These are phyloP conservation scores for Rhizoglyphus robini DNA, from an alignment of 1,140 invertebrate species.

Conservation along the genomic window DNA sequence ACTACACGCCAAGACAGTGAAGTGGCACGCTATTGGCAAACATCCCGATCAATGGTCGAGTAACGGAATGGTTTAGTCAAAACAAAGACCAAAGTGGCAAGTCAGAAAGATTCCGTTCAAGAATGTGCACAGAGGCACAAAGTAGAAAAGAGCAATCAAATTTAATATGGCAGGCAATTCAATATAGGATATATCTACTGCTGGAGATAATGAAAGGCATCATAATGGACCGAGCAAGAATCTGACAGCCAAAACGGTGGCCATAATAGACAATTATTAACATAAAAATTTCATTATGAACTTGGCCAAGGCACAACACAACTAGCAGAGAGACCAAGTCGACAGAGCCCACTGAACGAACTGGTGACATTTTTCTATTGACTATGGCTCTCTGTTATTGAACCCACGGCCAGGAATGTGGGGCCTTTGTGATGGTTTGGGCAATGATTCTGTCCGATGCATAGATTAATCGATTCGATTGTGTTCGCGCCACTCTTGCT, in stretches of 20 bases:
- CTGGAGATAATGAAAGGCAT: background rate
- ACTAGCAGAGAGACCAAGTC: too few species aligned
- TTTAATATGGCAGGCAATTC: background rate
- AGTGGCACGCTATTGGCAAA: too few species aligned
- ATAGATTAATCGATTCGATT: background rate
- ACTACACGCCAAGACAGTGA: too few species aligned
- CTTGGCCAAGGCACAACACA: too few species aligned
- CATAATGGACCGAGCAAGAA: background rate
- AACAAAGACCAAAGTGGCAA: background rate
- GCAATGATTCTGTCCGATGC: background rate
- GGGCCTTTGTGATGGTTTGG: background rate
- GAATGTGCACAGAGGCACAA: background rate
- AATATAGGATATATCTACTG: background rate
- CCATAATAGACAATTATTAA: conserved; percentile 9
- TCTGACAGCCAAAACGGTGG: background rate
- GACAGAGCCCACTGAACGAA: too few species aligned
- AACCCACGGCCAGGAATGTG: background rate
- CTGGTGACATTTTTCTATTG: too few species aligned
- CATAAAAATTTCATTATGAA: conserved; percentile 10
- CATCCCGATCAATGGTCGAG: too few species aligned
- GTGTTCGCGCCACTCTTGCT: background rate
- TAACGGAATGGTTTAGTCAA: too few species aligned
- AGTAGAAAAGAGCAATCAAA: background rate
- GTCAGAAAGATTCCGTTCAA: background rate
- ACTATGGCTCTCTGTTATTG: too few species aligned